Evolutionary conservation across 2,888 invertebrate genomes (phyloP).

Genomic region (Aphodius sticticus): DNA sequence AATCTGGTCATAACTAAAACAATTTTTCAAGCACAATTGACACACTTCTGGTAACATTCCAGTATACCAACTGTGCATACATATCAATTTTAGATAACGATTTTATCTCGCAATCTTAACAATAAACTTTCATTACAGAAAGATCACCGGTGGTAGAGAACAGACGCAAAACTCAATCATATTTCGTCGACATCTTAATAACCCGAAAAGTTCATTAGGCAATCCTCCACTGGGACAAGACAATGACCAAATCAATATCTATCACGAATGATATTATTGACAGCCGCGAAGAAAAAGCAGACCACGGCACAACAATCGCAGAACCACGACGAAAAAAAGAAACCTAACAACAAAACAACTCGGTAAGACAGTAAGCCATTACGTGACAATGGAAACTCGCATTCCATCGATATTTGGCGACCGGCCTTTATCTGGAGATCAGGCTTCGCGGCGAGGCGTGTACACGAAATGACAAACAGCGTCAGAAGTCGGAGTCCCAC

Average conservation of each 20-base stretch:
- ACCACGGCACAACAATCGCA: not conserved
- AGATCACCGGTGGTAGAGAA: too few relatives aligned
- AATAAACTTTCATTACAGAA: too few relatives aligned
- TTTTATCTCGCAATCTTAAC: too few relatives aligned
- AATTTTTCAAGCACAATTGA: too few relatives aligned
- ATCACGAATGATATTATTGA: not conserved
- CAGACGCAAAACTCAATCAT: too few relatives aligned
- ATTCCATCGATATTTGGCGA: conserved; percentile 4
- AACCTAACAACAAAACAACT: not conserved
- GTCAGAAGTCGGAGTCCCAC: not conserved
- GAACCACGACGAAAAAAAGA: not conserved
- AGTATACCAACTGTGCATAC: too few relatives aligned
- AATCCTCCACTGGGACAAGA: not conserved
- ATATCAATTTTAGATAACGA: too few relatives aligned
- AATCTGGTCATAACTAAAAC: too few relatives aligned
- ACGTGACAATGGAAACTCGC: conserved; percentile 4
- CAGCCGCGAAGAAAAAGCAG: not conserved
- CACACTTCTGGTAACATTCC: too few relatives aligned
- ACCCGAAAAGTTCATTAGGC: not conserved
- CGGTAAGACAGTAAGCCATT: not conserved
- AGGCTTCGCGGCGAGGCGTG: not conserved
- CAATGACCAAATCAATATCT: not conserved
- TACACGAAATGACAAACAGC: conserved; percentile 4
- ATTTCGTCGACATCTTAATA: not conserved
- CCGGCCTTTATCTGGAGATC: not conserved